A percentile compares a stretch with the other conserved stretches of the same genome.
These are phyloP conservation scores for Sarcophaga variegata DNA, from an alignment of 2,888 invertebrate species.

Conservation along the genomic window DNA sequence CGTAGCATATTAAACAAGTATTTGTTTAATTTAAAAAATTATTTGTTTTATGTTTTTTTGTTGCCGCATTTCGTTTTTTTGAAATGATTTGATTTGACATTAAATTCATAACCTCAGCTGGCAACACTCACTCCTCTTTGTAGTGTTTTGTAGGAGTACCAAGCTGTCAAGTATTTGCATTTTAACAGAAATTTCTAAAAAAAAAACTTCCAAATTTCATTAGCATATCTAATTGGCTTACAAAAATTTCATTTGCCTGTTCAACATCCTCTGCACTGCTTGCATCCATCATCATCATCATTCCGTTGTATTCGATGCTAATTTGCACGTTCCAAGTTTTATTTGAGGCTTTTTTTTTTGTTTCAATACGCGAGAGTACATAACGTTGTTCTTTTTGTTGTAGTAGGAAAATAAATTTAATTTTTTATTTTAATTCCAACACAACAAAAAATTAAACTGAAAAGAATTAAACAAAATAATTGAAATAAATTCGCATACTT, in stretches of 20 bases:
- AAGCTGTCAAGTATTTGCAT: too few species aligned
- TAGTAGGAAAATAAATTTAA: slow-evolving; percentile 47
- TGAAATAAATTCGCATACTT: background rate
- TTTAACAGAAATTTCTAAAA: too few species aligned
- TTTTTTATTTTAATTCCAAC: slow-evolving; percentile 52
- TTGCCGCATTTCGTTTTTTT: background rate
- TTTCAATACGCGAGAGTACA: background rate
- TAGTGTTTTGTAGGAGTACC: background rate
- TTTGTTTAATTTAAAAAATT: background rate
- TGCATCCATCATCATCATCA: background rate
- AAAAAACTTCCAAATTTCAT: slow-evolving; percentile 15
- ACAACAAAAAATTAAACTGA: slow-evolving; percentile 29
- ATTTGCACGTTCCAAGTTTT: slow-evolving; percentile 42
- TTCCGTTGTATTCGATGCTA: slow-evolving; percentile 21
- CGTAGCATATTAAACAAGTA: too few species aligned
- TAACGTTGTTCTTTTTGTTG: background rate
- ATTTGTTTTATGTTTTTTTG: background rate
- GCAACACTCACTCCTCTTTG: background rate
- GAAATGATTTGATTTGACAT: background rate
- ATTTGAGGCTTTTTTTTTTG: slow-evolving; percentile 8
- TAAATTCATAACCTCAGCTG: background rate
- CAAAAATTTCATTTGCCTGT: slow-evolving; percentile 38
- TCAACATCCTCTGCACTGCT: background rate
- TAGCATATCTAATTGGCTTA: slow-evolving; percentile 56
- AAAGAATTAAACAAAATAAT: background rate